Evolutionary conservation across 2,113 vertebrate genomes (phyloP).

Genomic region (Dasyprocta punctata): DNA sequence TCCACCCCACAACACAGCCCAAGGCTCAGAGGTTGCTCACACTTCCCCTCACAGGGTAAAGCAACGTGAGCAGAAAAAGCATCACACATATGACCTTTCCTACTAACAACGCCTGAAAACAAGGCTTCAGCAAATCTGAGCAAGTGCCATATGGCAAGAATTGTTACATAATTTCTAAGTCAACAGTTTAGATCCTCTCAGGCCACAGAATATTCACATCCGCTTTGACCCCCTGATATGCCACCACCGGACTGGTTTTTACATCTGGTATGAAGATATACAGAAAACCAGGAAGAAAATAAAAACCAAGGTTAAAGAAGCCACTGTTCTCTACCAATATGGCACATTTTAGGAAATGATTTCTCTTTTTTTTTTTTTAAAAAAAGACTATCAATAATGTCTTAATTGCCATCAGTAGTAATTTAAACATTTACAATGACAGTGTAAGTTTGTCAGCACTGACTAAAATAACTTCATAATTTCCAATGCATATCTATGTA

Average conservation of each 20-base stretch:
- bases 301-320: not conserved
- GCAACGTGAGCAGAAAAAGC: not conserved
- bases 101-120: constrained; percentile 24
- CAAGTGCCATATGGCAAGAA: constrained; percentile 34
- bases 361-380: no score
- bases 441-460: not conserved
- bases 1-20: not conserved
- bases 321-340: not conserved
- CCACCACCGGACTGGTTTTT: not conserved
- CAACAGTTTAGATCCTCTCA: constrained; percentile 17
- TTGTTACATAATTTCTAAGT: constrained; percentile 21
- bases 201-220: not conserved
- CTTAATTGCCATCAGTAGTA: not conserved
- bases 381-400: not conserved
- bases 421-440: constrained; percentile 40
- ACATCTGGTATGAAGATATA: not conserved
- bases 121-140: constrained; percentile 39
- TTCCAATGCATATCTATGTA: not conserved
- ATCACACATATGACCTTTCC: not conserved
- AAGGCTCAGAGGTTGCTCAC: not conserved
- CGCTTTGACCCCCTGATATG: not conserved
- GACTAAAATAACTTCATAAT: not conserved
- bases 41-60: not conserved
- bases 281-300: not conserved
- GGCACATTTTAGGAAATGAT: constrained; percentile 20